Conservation (phyloP, 2,888 invertebrate species). For the Drosophila neotestacea region DNA sequence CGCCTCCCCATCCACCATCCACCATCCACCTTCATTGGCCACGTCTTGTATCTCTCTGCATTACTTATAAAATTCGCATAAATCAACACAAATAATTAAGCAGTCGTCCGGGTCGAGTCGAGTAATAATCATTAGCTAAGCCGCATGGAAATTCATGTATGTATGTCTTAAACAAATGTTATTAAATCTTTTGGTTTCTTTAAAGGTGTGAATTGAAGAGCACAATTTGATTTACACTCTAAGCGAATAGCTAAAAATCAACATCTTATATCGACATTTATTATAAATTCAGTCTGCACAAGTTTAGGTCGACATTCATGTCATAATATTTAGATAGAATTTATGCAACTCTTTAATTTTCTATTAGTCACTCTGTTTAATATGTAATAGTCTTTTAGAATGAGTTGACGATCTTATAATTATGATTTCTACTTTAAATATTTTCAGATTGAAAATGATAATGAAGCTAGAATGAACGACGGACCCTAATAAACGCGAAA, state of each 20-base stretch:
- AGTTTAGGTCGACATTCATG: neutral
- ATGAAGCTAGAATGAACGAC: neutral
- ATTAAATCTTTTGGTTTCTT: constrained; percentile 30
- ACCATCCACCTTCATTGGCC: constrained; percentile 14
- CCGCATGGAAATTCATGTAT: constrained; percentile 22
- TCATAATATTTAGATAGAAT: constrained; percentile 2
- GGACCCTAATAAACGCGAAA: too few relatives aligned
- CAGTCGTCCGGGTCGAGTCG: constrained; percentile 46
- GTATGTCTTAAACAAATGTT: constrained; percentile 5
- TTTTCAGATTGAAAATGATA: neutral
- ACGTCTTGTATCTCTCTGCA: constrained; percentile 23
- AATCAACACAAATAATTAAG: constrained; percentile 75
- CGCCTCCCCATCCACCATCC: constrained; percentile 5
- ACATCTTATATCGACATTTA: constrained; percentile 7
- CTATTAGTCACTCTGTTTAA: neutral
- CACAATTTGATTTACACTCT: constrained; percentile 13
- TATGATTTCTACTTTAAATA: too few relatives aligned
- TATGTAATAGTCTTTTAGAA: neutral
- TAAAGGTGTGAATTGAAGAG: constrained; percentile 18
- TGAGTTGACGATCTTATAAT: neutral
- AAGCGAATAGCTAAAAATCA: constrained; percentile 2
- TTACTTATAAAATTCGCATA: constrained; percentile 74
- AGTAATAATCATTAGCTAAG: constrained; percentile 49
- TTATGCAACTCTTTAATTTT: neutral
- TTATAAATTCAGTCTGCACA: neutral